Evolutionary conservation across 2,888 invertebrate species (phyloP).

Genomic region (Amblyjoppa proteus): DNA sequence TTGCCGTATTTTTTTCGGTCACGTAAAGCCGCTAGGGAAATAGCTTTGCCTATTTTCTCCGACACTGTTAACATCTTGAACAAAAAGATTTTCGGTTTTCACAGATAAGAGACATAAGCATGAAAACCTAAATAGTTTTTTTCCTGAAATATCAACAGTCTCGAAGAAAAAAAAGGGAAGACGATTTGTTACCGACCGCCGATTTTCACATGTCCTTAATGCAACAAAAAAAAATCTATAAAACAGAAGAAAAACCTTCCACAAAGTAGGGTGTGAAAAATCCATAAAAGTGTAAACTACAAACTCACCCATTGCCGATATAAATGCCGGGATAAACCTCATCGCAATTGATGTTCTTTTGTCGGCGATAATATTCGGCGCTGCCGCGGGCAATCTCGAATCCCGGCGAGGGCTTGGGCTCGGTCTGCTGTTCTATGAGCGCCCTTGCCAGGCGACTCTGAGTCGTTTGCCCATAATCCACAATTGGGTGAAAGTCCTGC

Average conservation of each 20-base stretch:
- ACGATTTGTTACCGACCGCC: no score
- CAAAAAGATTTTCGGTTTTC: no score
- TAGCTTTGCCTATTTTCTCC: no score
- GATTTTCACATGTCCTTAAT: not conserved
- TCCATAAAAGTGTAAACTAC: conserved; percentile 24
- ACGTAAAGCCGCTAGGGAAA: no score
- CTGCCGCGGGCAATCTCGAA: conserved; percentile 74
- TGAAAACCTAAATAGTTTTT: not conserved
- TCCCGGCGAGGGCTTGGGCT: conserved; percentile 76
- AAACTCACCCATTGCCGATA: conserved; percentile 91
- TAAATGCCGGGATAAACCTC: conserved; percentile 91
- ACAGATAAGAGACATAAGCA: no score
- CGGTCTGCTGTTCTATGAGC: conserved; percentile 70
- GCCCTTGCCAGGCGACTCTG: conserved; percentile 65
- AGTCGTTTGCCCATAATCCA: conserved; percentile 77
- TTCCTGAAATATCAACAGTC: no score
- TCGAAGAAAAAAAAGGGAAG: not conserved
- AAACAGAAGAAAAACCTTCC: conserved; percentile 25
- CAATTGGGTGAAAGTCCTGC: conserved; percentile 76
- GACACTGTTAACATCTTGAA: no score
- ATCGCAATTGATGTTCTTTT: conserved; percentile 88
- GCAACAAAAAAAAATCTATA: conserved; percentile 6
- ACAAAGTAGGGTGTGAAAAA: not conserved
- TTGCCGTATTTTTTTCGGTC: no score
- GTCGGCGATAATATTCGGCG: conserved; percentile 72